Evolutionary conservation across 2,888 invertebrate species (phyloP).

Genomic region (Spialia ferax): DNA sequence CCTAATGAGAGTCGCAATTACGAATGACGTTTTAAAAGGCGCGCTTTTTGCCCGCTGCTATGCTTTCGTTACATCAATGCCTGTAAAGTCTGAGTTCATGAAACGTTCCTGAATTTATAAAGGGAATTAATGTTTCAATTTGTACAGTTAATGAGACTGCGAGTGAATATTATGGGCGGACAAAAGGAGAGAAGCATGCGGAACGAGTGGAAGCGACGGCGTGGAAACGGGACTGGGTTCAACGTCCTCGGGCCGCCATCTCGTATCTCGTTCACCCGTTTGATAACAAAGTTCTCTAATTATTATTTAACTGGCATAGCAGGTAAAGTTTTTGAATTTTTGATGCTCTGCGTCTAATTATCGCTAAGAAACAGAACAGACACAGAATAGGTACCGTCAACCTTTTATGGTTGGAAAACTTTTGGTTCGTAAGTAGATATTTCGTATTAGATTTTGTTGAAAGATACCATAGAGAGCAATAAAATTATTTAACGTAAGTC

Average conservation of each 20-base stretch:
- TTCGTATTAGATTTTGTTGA: neutral
- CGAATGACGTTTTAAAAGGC: neutral
- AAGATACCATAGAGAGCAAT: neutral
- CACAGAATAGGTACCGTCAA: neutral
- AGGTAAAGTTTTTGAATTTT: neutral
- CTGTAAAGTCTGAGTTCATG: neutral
- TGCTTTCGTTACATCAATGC: neutral
- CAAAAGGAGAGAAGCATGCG: slow-evolving; percentile 48
- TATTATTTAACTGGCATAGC: slow-evolving; percentile 10
- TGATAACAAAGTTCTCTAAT: slow-evolving; percentile 30
- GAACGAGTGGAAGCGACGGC: slow-evolving; percentile 59
- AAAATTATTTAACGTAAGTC: neutral
- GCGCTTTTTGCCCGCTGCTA: neutral
- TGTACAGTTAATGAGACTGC: slow-evolving; percentile 42
- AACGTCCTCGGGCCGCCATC: slow-evolving; percentile 54
- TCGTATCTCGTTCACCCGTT: slow-evolving; percentile 10
- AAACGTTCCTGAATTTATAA: slow-evolving; percentile 16
- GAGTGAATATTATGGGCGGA: slow-evolving; percentile 40
- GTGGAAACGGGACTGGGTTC: slow-evolving; percentile 69
- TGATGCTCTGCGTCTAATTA: neutral
- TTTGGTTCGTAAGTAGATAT: neutral
- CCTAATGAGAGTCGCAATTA: neutral
- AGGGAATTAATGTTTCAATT: slow-evolving; percentile 30
- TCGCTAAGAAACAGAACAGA: neutral
- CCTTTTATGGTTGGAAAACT: neutral